These are phyloP conservation scores for Bagarius yarrelli DNA, from an alignment of 2,113 vertebrate species.

Conservation along the genomic window DNA sequence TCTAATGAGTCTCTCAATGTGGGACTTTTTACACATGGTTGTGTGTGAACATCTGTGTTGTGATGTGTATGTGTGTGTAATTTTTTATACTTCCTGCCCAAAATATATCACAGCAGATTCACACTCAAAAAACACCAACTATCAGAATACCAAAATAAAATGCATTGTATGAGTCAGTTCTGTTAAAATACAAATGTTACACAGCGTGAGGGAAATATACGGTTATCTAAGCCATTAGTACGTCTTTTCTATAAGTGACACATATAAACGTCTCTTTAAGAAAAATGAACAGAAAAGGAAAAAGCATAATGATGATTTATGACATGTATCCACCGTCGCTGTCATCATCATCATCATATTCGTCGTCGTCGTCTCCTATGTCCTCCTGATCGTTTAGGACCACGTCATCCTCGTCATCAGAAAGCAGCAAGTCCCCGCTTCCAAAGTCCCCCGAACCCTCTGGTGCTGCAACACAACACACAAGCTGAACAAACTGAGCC, in stretches of 20 bases:
- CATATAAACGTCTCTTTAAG: slow-evolving; percentile 77
- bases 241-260: slow-evolving; percentile 66
- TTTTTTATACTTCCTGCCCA: slow-evolving; percentile 15
- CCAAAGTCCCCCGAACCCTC: slow-evolving; percentile 92
- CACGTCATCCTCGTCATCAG: slow-evolving; percentile 76
- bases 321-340: slow-evolving; percentile 86
- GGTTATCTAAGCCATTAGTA: slow-evolving; percentile 75
- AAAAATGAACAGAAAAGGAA: not conserved
- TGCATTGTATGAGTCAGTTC: slow-evolving; percentile 64
- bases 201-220: slow-evolving; percentile 63
- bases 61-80: not conserved
- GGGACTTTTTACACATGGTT: not conserved
- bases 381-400: slow-evolving; percentile 81
- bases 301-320: slow-evolving; percentile 44
- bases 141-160: slow-evolving; percentile 56
- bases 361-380: slow-evolving; percentile 84
- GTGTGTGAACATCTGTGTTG: not conserved
- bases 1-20: not conserved
- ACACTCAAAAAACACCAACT: not conserved
- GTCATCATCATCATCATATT: slow-evolving; percentile 76
- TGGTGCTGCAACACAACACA: slow-evolving; percentile 71
- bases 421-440: slow-evolving; percentile 85
- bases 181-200: slow-evolving; percentile 89
- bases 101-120: not conserved
- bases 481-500: not conserved